Base-by-base conservation (phyloP, 2,113 vertebrate genomes). In the Larimichthys polyactis region DNA sequence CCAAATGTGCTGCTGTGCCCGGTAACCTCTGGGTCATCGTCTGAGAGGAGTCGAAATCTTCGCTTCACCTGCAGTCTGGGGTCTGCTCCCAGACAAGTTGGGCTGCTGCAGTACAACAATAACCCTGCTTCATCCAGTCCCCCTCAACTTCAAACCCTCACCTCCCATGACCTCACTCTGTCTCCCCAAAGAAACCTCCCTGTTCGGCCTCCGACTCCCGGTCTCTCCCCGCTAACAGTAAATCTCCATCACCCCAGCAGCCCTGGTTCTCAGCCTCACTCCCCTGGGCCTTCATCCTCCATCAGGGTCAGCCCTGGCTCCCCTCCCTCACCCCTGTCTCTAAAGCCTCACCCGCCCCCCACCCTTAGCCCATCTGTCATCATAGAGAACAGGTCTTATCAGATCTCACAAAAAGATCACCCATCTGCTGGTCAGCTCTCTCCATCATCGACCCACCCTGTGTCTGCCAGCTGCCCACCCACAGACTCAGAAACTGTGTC, bases 161-260 rank as follows among this genome's bases (percentile, higher is more conserved):
- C 69, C 17, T 51, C 64, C 49, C 68, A 55, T 10, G 79, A 79
- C 11, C 58, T 62, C 4, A 24, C 63, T 7, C n/a, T 32, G 11
- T 87, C 84, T 14, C 71, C 81, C 27, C 87, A 68, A 67, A 89
- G 76, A 76, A 82, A 11, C 55, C 78, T 91, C 57, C 89, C 87
- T 0, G 82, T 82, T 19, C 78, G 92, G 7, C 93, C 93, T 20
- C 90, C 91, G 4, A 93, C 92, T 54, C 93, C 93, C 3, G 94
- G 90, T 58, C 89, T 93, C 11, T 93, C 91, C 8, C 94, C 93
- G 32, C 51, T 94, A 2, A 93, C 90, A 0, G 90, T 93, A 15
- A 92, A 91, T 78, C 68, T 90, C 55, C 86, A 88, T 43, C 79
- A 49, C 24, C 78, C 84, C 69, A 77, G 24, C 57, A 91, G 85